Evolutionary conservation across 2,888 invertebrate species (phyloP), one percentile per base, ranked within the genome.

Genomic region (Apeira syringaria): DNA sequence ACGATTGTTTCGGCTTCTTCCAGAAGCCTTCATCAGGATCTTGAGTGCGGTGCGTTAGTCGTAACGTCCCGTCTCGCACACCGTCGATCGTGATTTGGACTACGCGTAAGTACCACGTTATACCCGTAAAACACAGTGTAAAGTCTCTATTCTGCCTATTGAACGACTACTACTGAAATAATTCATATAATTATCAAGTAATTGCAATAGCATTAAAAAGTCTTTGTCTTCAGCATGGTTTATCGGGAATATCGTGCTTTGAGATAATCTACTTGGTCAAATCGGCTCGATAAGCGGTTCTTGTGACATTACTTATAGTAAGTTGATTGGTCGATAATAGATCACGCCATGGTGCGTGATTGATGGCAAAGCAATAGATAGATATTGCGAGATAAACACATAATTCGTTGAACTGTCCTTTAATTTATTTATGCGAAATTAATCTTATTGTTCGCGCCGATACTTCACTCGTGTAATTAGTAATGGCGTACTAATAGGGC

Each of bases 301-400:
- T 43, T 37, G 28, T 25, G 37, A 37, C 24, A 43, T n/a, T n/a
- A n/a, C 15, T 12, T 9, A 11, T 24, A 37, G 27, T 31, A 2
- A 2, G 20, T 20, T 7, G 20, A 7, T 5, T 9, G 9, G 24
- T 24, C 4, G 9, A 20, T 2, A 7, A 20, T 7, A 2, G 15
- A n/a, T 4, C 48, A 44, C 44, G 45, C 39, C 5, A 44, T 18
- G 8, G 34, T 17, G 45, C 45, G 45, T 45, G 45, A 39, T 39
- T n/a, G 26, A 45, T 35, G 20, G 8, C n/a, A 7, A 25, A 25
- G 37, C 28, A 37, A 43, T 17, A 12, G 10, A 12, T 5, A 18
- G 2, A 29, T 15, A 6, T 22, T 8, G 26, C 30, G 15, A 17
- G 33, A 25, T 33, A 13, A 33, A 25, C n/a, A 3, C 24, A 24